Percentiles rank a stretch among this genome's conserved stretches.
Evolutionary conservation across 1,140 invertebrate species (phyloP).

Genomic region (Aphis craccivora): DNA sequence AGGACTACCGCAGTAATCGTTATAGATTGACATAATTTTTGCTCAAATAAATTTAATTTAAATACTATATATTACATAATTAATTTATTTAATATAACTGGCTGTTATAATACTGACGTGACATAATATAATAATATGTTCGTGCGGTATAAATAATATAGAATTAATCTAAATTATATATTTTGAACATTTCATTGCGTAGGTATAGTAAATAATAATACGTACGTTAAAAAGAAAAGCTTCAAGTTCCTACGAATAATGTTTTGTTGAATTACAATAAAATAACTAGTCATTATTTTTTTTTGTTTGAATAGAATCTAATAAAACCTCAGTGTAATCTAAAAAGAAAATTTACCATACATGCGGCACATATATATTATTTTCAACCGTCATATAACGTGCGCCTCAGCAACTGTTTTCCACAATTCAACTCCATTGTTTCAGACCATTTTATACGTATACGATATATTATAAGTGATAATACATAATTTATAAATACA

Average conservation of each 20-base stretch:
- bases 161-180: background rate
- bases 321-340: no score
- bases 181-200: background rate
- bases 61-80: no score
- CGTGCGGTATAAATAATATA: background rate
- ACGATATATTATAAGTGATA: no score
- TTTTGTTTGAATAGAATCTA: background rate
- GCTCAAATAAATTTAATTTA: background rate
- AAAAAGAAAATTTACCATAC: no score
- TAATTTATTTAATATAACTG: background rate
- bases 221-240: background rate
- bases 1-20: background rate
- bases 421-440: background rate
- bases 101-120: background rate
- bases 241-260: no score
- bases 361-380: no score
- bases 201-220: background rate
- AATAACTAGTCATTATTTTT: background rate
- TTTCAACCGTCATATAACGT: background rate
- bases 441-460: background rate
- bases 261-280: background rate
- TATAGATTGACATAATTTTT: background rate
- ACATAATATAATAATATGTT: background rate
- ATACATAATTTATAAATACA: no score
- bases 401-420: background rate